Base-by-base conservation (phyloP, 2,113 vertebrate species). In the Catharus bicknelli region DNA sequence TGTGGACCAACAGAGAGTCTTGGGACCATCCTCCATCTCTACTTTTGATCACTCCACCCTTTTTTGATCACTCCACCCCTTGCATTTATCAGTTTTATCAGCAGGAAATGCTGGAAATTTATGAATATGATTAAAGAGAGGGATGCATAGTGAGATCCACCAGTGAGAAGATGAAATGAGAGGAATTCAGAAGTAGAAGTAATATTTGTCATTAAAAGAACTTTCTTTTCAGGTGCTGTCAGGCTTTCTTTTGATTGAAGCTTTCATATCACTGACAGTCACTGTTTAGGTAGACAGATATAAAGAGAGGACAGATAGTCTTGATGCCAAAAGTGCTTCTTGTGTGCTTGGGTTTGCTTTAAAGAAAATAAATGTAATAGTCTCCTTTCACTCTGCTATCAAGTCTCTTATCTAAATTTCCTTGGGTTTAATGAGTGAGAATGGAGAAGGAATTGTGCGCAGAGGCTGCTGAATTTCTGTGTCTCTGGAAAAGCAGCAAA, bases 111-210 rank as follows among this genome's bases (percentile, higher is more conserved):
- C 17, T 86, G 53, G 43, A 50, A 72, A 70, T 66, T 66, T 91
- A 50, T 3, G 7, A 48, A 57, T 75, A 14, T 34, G 58, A 45
- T 88, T 81, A 61, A 51, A 30, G 18, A 74, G 51, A 54, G 32
- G 43, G 29, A 75, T 67, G 32, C 20, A 38, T 47, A 27, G 55
- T 9, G 26, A 38, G 68, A 73, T 68, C 59, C 11, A n/a, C 38
- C 45, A 54, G 54, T 8, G 3, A 58, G 68, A 90, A 84, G 61
- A n/a, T 61, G 79, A 91, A 93, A 80, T 2, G 3, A 78, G 47
- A 88, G 59, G 48, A 93, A 90, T 82, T 92, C 27, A 50, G 57
- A 61, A 64, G 45, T 36, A 86, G 74, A 92, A 84, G 27, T 53
- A 68, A 82, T 36, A 22, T 66, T 45, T 55, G 32, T 58, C 36